Conservation (phyloP, 2,113 vertebrate genomes). For the Gobiocypris rarus region DNA sequence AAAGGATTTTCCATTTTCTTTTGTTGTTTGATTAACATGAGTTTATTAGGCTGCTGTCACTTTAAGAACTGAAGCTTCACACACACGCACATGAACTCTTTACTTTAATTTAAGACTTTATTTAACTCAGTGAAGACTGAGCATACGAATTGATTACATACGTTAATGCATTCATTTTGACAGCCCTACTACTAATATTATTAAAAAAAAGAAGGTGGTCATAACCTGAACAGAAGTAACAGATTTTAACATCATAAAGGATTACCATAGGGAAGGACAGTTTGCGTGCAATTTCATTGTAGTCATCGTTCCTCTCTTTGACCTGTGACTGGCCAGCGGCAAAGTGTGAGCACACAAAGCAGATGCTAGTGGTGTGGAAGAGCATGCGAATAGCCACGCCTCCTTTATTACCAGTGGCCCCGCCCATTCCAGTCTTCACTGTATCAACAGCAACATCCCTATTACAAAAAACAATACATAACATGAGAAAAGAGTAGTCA, state of each 20-base stretch:
- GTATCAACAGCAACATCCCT: constrained; percentile 97
- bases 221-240: neutral
- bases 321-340: constrained; percentile 97
- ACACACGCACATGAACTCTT: too few species aligned
- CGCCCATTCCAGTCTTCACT: constrained; percentile 98
- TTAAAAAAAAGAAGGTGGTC: neutral
- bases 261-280: constrained; percentile 95
- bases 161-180: too few species aligned
- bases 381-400: constrained; percentile 95
- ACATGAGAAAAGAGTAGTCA: neutral
- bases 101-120: too few species aligned
- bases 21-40: too few species aligned
- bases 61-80: too few species aligned
- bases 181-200: neutral
- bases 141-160: too few species aligned
- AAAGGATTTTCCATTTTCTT: too few species aligned
- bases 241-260: neutral
- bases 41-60: too few species aligned
- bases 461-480: constrained; percentile 42
- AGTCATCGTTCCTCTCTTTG: constrained; percentile 97
- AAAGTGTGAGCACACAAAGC: constrained; percentile 97
- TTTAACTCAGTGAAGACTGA: too few species aligned
- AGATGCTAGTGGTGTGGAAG: constrained; percentile 97
- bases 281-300: constrained; percentile 90
- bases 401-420: constrained; percentile 98